Base-by-base conservation (phyloP, 2,888 invertebrate genomes). In the Tyria jacobaeae region DNA sequence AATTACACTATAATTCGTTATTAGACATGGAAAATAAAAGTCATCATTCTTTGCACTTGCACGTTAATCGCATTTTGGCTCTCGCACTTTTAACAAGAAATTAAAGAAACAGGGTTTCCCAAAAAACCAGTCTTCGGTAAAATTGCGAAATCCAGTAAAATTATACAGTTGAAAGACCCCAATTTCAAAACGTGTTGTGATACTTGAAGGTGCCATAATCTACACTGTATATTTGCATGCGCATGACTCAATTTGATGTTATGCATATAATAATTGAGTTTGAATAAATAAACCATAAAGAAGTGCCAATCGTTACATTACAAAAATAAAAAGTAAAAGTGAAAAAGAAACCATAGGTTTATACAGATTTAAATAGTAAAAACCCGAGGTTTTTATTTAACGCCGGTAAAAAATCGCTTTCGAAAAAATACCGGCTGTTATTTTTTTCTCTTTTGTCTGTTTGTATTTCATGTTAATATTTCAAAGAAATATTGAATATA, bases 151-250 rank as follows among this genome's bases (percentile, higher is more conserved):
- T 12, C 41, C 5, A 6, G n/a, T 25, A 27, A 35, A 37, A 37
- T 35, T 35, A 35, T 56, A 15, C 59, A 51, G 72, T 53, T 67
- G 34, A 70, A 63, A 25, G 68, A 72, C 62, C 67, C n/a, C n/a
- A 58, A 57, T 68, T 68, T 55, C 44, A 31, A 34, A 64, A 65
- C 57, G 34, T 27, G 60, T 60, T 49, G 14, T 57, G 21, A 34
- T 15, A 44, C 15, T 21, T 3, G 27, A 24, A 15, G 6, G 44
- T 44, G 44, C 21, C 21, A 21, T 12, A 9, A 21, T 51, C 35
- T 34, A 14, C 12, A 51, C 41, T 44, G 41, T 51, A 21, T 7
- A 1, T 9, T 51, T 21, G 34, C 3, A 21, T 21, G 7, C 21
- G 21, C 17, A 35, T 10, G 3, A 34, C 17, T 34, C 21, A 21